phyloP scores from a whole-genome alignment of 35 echinoderm and acorn worm species.

The Acanthaster planci region DNA sequence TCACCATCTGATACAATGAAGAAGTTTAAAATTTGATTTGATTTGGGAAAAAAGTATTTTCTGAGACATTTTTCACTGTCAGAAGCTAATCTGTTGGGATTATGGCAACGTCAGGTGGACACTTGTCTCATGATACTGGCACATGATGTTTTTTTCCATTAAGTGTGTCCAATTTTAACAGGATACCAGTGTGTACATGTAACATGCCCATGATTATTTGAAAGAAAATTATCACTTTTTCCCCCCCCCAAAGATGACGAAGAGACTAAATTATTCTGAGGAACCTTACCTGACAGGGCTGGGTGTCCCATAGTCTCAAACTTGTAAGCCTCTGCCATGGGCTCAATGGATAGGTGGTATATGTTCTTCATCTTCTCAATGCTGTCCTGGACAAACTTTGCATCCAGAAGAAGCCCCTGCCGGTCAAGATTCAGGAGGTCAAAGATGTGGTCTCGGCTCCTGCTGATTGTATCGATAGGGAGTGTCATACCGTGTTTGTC shows the following conservation, averaged over 20 bases:
- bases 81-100: too few species aligned
- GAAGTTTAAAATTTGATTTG: background rate
- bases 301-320: constrained; percentile 64
- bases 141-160: too few species aligned
- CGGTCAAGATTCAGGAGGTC: constrained; percentile 43
- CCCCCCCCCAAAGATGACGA: too few species aligned
- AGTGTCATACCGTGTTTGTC: background rate
- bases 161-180: too few species aligned
- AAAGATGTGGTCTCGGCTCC: constrained; percentile 54
- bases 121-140: too few species aligned
- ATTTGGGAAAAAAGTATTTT: too few species aligned
- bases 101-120: too few species aligned
- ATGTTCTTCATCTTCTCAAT: constrained; percentile 59
- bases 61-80: too few species aligned
- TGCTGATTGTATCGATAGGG: background rate
- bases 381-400: background rate
- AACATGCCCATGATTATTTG: too few species aligned
- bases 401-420: constrained; percentile 11
- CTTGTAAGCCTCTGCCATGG: constrained; percentile 70
- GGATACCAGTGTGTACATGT: too few species aligned
- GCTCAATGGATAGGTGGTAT: constrained; percentile 53
- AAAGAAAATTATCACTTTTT: too few species aligned
- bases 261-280: too few species aligned
- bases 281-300: constrained; percentile 53
- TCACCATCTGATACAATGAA: constrained; percentile 62